Conservation (phyloP, 2,888 invertebrate species). For the Diploptera punctata region DNA sequence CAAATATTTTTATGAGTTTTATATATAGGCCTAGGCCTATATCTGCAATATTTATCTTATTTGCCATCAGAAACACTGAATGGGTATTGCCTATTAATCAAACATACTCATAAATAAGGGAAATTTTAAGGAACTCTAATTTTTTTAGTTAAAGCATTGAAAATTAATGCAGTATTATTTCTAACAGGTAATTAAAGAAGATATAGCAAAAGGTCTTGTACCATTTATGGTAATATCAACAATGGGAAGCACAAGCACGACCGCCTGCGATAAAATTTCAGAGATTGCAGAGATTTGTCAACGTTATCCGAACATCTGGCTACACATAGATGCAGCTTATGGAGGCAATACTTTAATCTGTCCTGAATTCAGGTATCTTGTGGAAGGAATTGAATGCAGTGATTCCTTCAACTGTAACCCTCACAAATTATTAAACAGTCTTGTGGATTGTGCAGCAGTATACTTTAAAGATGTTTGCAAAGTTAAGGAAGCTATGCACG, state of each 20-base stretch:
- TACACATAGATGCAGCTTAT: conserved; percentile 96
- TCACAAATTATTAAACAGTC: conserved; percentile 85
- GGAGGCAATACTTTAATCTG: conserved; percentile 62
- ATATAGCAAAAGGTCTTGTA: conserved; percentile 73
- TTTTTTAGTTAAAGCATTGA: no score
- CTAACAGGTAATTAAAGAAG: conserved; percentile 63
- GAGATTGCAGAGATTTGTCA: conserved; percentile 79
- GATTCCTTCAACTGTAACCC: conserved; percentile 89
- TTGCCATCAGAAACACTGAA: no score
- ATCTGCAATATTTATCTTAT: no score
- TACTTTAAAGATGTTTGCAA: conserved; percentile 58
- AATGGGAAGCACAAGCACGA: conserved; percentile 81
- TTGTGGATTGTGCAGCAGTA: conserved; percentile 84
- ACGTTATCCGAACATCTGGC: conserved; percentile 74
- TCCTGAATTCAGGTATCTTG: conserved; percentile 57
- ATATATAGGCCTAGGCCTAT: no score
- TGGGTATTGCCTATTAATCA: no score
- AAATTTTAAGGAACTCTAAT: no score
- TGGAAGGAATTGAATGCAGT: conserved; percentile 73
- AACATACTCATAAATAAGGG: no score
- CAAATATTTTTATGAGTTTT: no score
- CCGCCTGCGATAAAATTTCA: conserved; percentile 80
- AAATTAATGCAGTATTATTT: no score
- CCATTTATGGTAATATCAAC: conserved; percentile 86
- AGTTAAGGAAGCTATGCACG: not conserved